Percentiles rank a stretch among this genome's conserved stretches.
These are phyloP conservation scores for Alethe diademata DNA, from an alignment of 2,113 vertebrate genomes.

Conservation along the genomic window DNA sequence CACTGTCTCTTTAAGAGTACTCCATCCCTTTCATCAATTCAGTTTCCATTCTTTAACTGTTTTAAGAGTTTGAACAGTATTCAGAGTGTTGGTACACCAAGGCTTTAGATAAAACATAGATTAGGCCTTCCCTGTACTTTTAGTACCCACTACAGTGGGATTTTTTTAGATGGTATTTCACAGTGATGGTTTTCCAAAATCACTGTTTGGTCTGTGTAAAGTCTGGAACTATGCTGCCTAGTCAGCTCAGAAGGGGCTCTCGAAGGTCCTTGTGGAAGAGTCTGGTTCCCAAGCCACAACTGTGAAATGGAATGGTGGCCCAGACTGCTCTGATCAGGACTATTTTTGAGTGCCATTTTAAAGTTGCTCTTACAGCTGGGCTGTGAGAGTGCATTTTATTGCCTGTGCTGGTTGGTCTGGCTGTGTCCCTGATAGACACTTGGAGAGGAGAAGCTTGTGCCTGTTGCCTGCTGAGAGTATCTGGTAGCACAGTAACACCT, in stretches of 20 bases:
- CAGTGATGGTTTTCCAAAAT: not conserved
- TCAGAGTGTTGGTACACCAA: not conserved
- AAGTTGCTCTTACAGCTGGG: not conserved
- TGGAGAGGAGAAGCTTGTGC: not conserved
- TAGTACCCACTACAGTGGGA: not conserved
- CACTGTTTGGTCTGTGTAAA: rapidly evolving
- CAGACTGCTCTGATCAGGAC: not conserved
- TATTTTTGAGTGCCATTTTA: not conserved
- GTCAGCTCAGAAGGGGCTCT: not conserved
- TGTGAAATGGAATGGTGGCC: not conserved
- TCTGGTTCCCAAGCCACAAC: not conserved
- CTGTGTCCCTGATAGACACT: not conserved
- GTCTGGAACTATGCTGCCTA: not conserved
- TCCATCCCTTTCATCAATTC: not conserved
- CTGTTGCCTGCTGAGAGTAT: not conserved
- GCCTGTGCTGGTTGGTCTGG: not conserved
- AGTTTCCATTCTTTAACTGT: not conserved
- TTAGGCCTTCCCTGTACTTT: not conserved
- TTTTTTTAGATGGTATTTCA: not conserved
- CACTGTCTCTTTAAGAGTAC: not conserved
- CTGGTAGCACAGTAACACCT: not conserved
- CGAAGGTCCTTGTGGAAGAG: not conserved
- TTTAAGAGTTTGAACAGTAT: not conserved
- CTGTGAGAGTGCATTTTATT: not conserved
- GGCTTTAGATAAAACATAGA: not conserved